A percentile compares a stretch with the other conserved stretches of the same genome.
These are phyloP conservation scores for Drosophila fungiperda DNA, from an alignment of 2,888 invertebrate species.

Conservation along the genomic window DNA sequence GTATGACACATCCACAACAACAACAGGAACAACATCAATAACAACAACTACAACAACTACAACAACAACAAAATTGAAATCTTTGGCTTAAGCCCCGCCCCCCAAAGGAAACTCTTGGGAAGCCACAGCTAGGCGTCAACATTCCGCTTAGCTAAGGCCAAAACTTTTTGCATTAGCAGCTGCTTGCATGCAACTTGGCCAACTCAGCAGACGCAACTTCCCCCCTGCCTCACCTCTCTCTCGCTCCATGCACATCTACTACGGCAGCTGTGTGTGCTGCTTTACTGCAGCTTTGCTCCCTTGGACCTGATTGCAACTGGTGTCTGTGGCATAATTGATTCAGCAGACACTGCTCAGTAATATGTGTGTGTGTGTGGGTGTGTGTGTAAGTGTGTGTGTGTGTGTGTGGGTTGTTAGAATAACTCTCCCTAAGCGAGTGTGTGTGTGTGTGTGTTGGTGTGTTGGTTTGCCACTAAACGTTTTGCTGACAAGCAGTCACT, in stretches of 20 bases:
- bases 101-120: neutral
- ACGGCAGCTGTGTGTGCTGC: constrained; percentile 15
- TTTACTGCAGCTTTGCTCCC: constrained; percentile 30
- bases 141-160: constrained; percentile 51
- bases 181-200: constrained; percentile 56
- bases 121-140: constrained; percentile 54
- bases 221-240: neutral
- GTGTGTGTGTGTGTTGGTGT: constrained; percentile 30
- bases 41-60: neutral
- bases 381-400: constrained; percentile 12
- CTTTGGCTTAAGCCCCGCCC: neutral
- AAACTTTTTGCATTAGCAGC: constrained; percentile 75
- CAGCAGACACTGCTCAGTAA: constrained; percentile 52
- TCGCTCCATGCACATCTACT: neutral
- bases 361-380: constrained; percentile 5
- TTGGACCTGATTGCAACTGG: constrained; percentile 61
- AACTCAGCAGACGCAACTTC: constrained; percentile 34
- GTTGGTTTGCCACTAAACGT: constrained; percentile 73
- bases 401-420: constrained; percentile 18
- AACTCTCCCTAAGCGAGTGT: constrained; percentile 11
- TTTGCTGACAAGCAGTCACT: constrained; percentile 78
- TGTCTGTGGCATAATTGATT: constrained; percentile 78
- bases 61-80: neutral
- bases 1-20: constrained; percentile 8
- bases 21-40: neutral